Base-by-base conservation (phyloP, 2,888 invertebrate genomes). In the Drosophila kanekoi region DNA sequence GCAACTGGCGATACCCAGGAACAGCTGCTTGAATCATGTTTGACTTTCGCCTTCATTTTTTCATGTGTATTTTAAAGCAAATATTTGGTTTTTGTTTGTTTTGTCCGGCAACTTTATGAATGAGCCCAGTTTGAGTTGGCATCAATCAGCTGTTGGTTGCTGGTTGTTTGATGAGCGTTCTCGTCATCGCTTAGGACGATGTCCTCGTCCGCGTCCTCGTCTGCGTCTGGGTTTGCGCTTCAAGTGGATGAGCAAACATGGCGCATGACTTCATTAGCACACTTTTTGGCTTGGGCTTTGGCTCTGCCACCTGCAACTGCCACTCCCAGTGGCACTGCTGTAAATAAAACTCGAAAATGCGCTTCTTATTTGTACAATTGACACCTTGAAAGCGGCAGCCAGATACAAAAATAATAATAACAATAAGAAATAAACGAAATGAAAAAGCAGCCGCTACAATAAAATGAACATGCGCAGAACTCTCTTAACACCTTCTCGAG, bases 401-500 rank as follows among this genome's bases (percentile, higher is more conserved):
- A 18, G 32, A 44, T 18, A 41, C 18, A 43, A 18, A 51, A 63
- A 68, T 28, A 58, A 58, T 47, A 64, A 63, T 63, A 58, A 61
- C 59, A 61, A 61, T 75, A 72, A 78, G 63, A 79, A 69, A 44
- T 45, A 61, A 40, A 61, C 23, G 38, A 47, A 57, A 38, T 13
- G 49, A 43, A 43, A 38, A 54, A 60, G 59, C 61, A 76, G 80
- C 65, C 80, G 77, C 77, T 64, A 61, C 54, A 80, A 71, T 71
- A 77, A 81, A 81, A 52, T 65, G 71, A 67, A 66, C 83, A 79
- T 68, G 80, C 80, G 77, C 79, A 70, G 80, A 84, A 79, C 79
- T 64, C 76, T 78, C 67, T 86, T 89, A 88, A 84, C 84, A 84
- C 89, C 90, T 84, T 82, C 80, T 79, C 67, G 69, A 80, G 73